Percentiles rank a stretch among this genome's conserved stretches.
These are phyloP conservation scores for Alligator mississippiensis DNA, from an alignment of 2,113 vertebrate genomes.

Conservation along the genomic window DNA sequence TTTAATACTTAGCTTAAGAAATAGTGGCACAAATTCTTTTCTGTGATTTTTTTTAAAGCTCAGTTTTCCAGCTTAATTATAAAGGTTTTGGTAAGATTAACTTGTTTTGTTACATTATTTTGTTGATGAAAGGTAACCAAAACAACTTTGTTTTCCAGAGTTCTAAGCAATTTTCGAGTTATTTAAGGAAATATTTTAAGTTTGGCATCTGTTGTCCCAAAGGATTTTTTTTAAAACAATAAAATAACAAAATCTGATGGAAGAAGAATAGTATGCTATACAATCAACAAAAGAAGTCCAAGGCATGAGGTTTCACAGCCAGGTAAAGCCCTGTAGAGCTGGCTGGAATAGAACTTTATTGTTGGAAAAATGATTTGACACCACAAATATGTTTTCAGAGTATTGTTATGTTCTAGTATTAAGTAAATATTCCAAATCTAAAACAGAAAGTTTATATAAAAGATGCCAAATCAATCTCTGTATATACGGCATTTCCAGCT, in stretches of 20 bases:
- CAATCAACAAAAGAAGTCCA: not conserved
- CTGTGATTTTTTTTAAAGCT: not conserved
- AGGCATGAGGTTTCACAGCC: conserved; percentile 8
- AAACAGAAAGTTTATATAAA: conserved; percentile 72
- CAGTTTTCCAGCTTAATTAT: not conserved
- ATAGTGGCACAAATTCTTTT: not conserved
- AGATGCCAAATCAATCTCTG: conserved; percentile 57
- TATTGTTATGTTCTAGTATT: conserved; percentile 64
- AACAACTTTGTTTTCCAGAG: conserved; percentile 14
- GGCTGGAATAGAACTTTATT: not conserved
- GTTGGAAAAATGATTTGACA: conserved; percentile 45
- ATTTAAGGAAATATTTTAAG: not conserved
- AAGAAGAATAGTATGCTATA: not conserved
- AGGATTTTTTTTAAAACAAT: not conserved
- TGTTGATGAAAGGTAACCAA: not conserved
- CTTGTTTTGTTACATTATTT: not conserved
- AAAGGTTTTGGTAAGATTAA: not conserved
- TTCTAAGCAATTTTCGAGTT: conserved; percentile 9
- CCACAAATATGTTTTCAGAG: conserved; percentile 41
- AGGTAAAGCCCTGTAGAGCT: not conserved
- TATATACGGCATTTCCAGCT: conserved; percentile 53
- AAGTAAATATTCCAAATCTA: conserved; percentile 72
- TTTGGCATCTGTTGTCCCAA: not conserved
- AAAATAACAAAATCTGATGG: conserved; percentile 20
- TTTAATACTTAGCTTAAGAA: not conserved